Evolutionary conservation across 2,888 invertebrate genomes (phyloP), one percentile per base, ranked within the genome.

Genomic region (Chironomus riparius): DNA sequence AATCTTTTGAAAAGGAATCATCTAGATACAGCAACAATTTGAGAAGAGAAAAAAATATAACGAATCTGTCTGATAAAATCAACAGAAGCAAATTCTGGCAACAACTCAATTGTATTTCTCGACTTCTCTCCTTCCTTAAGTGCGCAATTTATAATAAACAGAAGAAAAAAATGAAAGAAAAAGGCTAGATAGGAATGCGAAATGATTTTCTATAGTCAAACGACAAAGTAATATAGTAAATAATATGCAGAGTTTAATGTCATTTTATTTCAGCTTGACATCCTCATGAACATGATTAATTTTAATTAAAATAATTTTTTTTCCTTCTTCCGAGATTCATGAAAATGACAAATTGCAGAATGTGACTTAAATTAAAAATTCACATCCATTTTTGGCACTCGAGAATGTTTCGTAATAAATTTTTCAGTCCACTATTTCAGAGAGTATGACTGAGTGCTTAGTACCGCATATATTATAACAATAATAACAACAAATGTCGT

Each of bases 21-120:
- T 56, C 56, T 56, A 56, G 56, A 56, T n/a, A 56, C 18, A 21
- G 65, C 65, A 65, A 65, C 65, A 65, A 65, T 65, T 65, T 65
- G 38, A 38, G 38, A 2, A 38, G 10, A 38, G 2, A 2, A 38
- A 38, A 38, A 4, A 38, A 38, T 5, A 28, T 5, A 28, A 10
- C 4, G 7, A 62, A 62, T 22, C 6, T 62, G 62, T 62, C 13
- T 65, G 65, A 24, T 24, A 24, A 12, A 4, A 65, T 24, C 65
- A 65, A 21, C 21, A 65, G 22, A 62, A 62, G 15, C 15, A 21
- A 62, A 18, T 65, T 65, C 68, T 68, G 68, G 68, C 68, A 68
- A 38, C 38, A 22, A 28, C 68, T 68, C 68, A 68, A 68, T 68
- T 68, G 15, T 68, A 22, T 21, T 22, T 24, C 21, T 65, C 56